Evolutionary conservation across 2,888 invertebrate species (phyloP).

Genomic region (Bombylius discolor): DNA sequence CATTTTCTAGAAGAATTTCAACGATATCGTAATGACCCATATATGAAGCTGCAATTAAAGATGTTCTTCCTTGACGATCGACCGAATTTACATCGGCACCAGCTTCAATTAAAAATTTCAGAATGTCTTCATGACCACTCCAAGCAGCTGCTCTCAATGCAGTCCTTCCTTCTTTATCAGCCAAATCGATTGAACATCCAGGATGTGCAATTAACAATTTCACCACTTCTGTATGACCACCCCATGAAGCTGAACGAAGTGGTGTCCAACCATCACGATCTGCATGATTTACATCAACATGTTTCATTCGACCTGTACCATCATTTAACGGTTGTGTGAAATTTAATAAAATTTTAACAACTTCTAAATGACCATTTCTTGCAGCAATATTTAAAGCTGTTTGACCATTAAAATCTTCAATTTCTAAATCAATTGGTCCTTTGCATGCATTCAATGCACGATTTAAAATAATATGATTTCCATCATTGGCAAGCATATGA

Average conservation of each 20-base stretch:
- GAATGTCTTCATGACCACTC: slow-evolving; percentile 84
- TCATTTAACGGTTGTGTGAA: slow-evolving; percentile 32
- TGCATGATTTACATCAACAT: slow-evolving; percentile 61
- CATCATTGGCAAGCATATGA: slow-evolving; percentile 63
- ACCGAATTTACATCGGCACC: slow-evolving; percentile 70
- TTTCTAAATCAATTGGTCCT: slow-evolving; percentile 41
- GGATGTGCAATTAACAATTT: slow-evolving; percentile 63
- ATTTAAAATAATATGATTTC: slow-evolving; percentile 54
- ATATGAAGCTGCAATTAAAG: slow-evolving; percentile 87
- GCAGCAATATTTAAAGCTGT: slow-evolving; percentile 79
- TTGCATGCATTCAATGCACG: slow-evolving; percentile 49
- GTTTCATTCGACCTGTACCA: slow-evolving; percentile 33
- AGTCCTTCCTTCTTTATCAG: slow-evolving; percentile 78
- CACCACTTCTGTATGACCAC: slow-evolving; percentile 81
- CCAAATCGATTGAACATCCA: slow-evolving; percentile 68
- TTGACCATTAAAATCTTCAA: slow-evolving; percentile 65
- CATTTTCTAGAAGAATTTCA: slow-evolving; percentile 63
- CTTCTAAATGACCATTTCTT: slow-evolving; percentile 59
- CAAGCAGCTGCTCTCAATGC: slow-evolving; percentile 84
- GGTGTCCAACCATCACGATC: slow-evolving; percentile 85
- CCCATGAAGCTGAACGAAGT: slow-evolving; percentile 87
- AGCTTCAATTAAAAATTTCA: slow-evolving; percentile 57
- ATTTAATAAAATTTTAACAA: slow-evolving; percentile 47
- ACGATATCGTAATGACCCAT: slow-evolving; percentile 94
- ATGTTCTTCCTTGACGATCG: slow-evolving; percentile 83